Conservation (phyloP, 2,888 invertebrate genomes). For the Melanargia galathea region DNA sequence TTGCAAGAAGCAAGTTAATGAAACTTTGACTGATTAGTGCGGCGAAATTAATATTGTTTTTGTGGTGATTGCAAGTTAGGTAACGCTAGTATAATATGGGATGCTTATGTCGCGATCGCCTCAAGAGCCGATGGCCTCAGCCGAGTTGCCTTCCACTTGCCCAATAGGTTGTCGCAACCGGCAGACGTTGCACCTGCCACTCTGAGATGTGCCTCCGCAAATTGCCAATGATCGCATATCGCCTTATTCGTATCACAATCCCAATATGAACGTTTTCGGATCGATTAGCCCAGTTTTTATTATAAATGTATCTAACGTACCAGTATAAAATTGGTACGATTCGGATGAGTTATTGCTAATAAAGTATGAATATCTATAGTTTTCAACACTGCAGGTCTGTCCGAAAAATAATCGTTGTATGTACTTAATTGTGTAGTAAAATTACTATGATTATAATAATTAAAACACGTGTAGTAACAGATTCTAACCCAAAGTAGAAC, state of each 20-base stretch:
- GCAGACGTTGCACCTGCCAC: conserved; percentile 74
- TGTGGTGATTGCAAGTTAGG: conserved; percentile 69
- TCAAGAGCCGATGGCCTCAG: conserved; percentile 72
- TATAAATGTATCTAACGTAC: background rate
- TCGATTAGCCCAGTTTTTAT: background rate
- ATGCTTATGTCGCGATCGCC: conserved; percentile 70
- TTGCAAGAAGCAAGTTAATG: conserved; percentile 37
- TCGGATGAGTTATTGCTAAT: too few relatives aligned
- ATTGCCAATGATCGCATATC: conserved; percentile 58
- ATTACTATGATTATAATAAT: too few relatives aligned
- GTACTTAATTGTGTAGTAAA: too few relatives aligned
- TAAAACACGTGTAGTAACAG: too few relatives aligned
- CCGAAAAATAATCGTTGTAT: too few relatives aligned
- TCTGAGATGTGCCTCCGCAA: conserved; percentile 68
- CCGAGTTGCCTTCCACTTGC: conserved; percentile 65
- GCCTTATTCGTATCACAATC: conserved; percentile 53
- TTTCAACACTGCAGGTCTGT: too few relatives aligned
- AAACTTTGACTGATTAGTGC: conserved; percentile 56
- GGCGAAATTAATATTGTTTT: conserved; percentile 68
- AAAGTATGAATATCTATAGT: too few relatives aligned
- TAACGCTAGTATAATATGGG: conserved; percentile 70
- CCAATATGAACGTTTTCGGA: conserved; percentile 32
- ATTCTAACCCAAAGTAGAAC: background rate
- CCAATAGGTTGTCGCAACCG: conserved; percentile 77
- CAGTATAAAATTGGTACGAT: background rate